Evolutionary conservation across 2,888 invertebrate genomes (phyloP).

Genomic region (Diarsia dahlii): DNA sequence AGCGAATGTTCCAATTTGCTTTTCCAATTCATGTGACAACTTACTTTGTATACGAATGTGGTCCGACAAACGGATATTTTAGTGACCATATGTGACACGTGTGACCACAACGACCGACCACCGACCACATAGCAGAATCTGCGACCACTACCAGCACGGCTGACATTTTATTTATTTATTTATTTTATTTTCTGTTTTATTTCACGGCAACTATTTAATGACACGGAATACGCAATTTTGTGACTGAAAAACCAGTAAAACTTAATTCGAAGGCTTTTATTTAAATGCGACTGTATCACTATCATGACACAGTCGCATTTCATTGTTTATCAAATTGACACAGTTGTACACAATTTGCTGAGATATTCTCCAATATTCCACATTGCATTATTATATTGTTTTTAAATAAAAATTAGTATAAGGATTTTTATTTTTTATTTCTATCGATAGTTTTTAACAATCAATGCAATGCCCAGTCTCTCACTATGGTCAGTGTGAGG

Average conservation of each 20-base stretch:
- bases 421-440: not conserved
- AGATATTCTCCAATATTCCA: not conserved
- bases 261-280: conserved; percentile 16
- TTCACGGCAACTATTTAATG: conserved; percentile 34
- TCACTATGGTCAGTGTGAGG: no score
- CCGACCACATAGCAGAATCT: conserved; percentile 40
- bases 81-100: conserved; percentile 29
- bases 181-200: conserved; percentile 56
- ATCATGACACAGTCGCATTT: not conserved
- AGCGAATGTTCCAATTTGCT: conserved; percentile 52
- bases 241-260: conserved; percentile 8
- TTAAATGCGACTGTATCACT: not conserved
- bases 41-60: conserved; percentile 26
- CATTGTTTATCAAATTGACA: not conserved
- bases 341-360: not conserved
- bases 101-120: conserved; percentile 40
- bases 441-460: not conserved
- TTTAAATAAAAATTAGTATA: not conserved
- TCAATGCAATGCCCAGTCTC: not conserved
- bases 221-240: conserved; percentile 1
- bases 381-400: not conserved
- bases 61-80: conserved; percentile 53
- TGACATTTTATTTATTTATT: no score
- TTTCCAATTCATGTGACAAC: conserved; percentile 36
- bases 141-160: conserved; percentile 36